Conservation (phyloP, 2,797 vertebrate genomes). For the Sebastes flavidus region DNA sequence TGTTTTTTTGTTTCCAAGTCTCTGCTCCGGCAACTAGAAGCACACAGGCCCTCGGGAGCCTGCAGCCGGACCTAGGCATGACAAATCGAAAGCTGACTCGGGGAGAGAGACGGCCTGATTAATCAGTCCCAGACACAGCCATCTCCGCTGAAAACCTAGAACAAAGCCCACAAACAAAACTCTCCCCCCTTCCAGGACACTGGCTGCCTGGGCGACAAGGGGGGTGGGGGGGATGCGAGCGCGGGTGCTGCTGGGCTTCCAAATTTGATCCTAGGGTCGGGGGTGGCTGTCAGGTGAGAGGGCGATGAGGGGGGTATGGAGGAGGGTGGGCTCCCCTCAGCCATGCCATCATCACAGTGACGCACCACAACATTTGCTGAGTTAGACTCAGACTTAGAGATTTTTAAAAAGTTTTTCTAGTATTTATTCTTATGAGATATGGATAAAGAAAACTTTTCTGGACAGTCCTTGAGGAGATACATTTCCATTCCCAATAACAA, state of each 20-base stretch:
- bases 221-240: conserved; percentile 35
- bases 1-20: conserved; percentile 78
- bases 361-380: conserved; percentile 43
- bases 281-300: conserved; percentile 70
- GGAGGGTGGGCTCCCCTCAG: conserved; percentile 64
- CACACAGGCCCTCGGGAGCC: conserved; percentile 81
- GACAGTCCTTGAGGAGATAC: conserved; percentile 16
- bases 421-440: conserved; percentile 11
- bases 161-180: conserved; percentile 65
- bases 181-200: conserved; percentile 70
- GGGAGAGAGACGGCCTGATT: conserved; percentile 81
- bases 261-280: conserved; percentile 74
- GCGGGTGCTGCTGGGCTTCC: conserved; percentile 72
- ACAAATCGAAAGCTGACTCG: conserved; percentile 81
- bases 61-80: conserved; percentile 85
- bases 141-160: conserved; percentile 72
- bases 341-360: conserved; percentile 62
- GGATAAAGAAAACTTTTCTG: neutral
- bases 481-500: conserved; percentile 14
- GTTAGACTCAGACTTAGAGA: conserved; percentile 4
- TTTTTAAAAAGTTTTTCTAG: neutral
- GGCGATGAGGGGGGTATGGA: conserved; percentile 68
- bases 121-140: conserved; percentile 73
- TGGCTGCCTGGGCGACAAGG: conserved; percentile 63
- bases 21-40: conserved; percentile 81